A percentile compares a stretch with the other conserved stretches of the same genome.
phyloP scores from a whole-genome alignment of 2,888 invertebrate species.

The Troides aeacus region DNA sequence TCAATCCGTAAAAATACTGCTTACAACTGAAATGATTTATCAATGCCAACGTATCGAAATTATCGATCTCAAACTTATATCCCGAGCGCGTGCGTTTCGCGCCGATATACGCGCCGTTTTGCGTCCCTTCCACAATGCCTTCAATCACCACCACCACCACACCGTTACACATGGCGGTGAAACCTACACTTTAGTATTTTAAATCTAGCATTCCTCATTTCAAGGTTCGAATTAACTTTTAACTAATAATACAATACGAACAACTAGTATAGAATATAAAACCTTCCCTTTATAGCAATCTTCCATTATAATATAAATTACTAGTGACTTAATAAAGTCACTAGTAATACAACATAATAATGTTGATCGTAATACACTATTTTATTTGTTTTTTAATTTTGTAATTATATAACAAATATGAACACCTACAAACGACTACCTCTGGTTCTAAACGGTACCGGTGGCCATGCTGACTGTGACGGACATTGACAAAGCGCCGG shows the following conservation, averaged over 20 bases:
- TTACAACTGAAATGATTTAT: slow-evolving; percentile 1
- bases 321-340: background rate
- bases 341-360: too few relatives aligned
- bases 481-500: too few relatives aligned
- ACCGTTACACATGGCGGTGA: slow-evolving; percentile 19
- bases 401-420: background rate
- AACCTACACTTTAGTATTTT: slow-evolving; percentile 16
- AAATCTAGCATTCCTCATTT: slow-evolving; percentile 5
- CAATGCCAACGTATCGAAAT: slow-evolving; percentile 8
- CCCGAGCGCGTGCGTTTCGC: slow-evolving; percentile 34
- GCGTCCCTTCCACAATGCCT: slow-evolving; percentile 33
- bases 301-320: background rate
- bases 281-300: background rate
- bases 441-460: too few relatives aligned
- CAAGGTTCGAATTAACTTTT: slow-evolving; percentile 8
- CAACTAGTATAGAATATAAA: background rate
- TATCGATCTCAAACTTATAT: slow-evolving; percentile 13
- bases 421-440: background rate
- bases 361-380: background rate
- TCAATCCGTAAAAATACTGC: slow-evolving; percentile 14
- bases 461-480: too few relatives aligned
- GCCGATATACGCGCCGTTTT: slow-evolving; percentile 33
- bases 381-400: background rate
- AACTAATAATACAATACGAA: background rate
- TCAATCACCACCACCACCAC: slow-evolving; percentile 31